Percentiles rank a stretch among this genome's conserved stretches.
Conservation (phyloP, 2,797 vertebrate genomes). For the Calcarius lapponicus region DNA sequence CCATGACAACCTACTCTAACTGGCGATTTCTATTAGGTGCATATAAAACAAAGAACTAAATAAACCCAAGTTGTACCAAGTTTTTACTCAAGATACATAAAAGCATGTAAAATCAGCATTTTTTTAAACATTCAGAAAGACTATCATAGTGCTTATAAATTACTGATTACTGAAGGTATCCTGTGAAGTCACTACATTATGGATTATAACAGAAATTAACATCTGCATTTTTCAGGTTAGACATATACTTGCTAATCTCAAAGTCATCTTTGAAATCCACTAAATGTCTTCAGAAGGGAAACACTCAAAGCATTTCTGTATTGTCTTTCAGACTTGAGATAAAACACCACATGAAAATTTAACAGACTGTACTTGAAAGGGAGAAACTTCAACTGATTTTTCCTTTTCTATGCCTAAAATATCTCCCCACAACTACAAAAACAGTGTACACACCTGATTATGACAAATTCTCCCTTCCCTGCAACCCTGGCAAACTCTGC, state of each 20-base stretch:
- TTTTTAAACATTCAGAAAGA: neutral
- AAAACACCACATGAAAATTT: neutral
- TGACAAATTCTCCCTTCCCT: neutral
- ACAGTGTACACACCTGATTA: neutral
- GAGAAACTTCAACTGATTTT: neutral
- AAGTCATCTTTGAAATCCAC: neutral
- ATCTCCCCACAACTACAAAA: neutral
- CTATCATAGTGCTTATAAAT: neutral
- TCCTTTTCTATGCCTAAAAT: neutral
- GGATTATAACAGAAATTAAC: neutral
- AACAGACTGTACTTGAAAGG: neutral
- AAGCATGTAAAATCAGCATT: neutral
- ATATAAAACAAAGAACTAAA: neutral
- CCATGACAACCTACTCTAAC: neutral
- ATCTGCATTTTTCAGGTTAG: neutral
- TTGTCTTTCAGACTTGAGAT: neutral
- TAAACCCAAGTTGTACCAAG: neutral
- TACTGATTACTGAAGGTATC: neutral
- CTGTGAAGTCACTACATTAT: neutral
- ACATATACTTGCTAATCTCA: neutral
- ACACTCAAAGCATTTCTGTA: neutral
- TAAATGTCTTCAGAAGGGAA: neutral
- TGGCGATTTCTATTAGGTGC: neutral
- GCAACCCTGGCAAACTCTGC: neutral
- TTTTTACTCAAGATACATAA: neutral